These are phyloP conservation scores for Xylophagus ater DNA, from an alignment of 2,888 invertebrate genomes.

Conservation along the genomic window DNA sequence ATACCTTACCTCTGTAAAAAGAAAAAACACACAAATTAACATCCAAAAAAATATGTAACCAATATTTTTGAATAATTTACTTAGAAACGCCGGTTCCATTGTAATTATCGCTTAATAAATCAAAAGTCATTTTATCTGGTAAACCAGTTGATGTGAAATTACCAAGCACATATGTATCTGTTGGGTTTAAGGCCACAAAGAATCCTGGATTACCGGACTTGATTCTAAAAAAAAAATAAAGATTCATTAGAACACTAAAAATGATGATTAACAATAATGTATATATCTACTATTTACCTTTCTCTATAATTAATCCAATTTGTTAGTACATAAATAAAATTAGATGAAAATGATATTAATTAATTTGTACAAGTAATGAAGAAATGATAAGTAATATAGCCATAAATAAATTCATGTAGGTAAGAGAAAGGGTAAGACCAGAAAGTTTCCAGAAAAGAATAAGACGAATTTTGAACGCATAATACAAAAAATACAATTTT, in stretches of 20 bases:
- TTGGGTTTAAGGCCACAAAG: conserved; percentile 59
- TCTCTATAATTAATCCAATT: conserved; percentile 8
- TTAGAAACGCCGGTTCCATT: conserved; percentile 23
- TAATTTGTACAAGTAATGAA: conserved; percentile 4
- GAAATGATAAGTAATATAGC: background rate
- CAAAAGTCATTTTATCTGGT: conserved; percentile 51
- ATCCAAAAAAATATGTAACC: background rate
- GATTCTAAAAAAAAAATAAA: conserved; percentile 42
- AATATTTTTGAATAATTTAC: conserved; percentile 20
- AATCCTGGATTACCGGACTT: conserved; percentile 65
- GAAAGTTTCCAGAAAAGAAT: too few species aligned
- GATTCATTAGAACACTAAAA: background rate
- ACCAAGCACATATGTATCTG: conserved; percentile 39
- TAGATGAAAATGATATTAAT: conserved; percentile 17
- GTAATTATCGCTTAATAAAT: conserved; percentile 45
- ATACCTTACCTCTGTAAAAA: conserved; percentile 47
- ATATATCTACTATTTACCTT: conserved; percentile 14
- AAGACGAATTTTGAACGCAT: too few species aligned
- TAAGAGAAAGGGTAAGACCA: too few species aligned
- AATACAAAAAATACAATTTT: too few species aligned
- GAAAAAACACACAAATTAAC: conserved; percentile 13
- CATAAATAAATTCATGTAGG: background rate
- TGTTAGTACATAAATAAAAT: conserved; percentile 1
- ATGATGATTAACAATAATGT: too few species aligned
- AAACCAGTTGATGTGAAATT: conserved; percentile 46